Percentiles rank a stretch among this genome's conserved stretches.
These are phyloP conservation scores for Odocoileus virginianus DNA, from an alignment of 2,113 vertebrate genomes.

Conservation along the genomic window DNA sequence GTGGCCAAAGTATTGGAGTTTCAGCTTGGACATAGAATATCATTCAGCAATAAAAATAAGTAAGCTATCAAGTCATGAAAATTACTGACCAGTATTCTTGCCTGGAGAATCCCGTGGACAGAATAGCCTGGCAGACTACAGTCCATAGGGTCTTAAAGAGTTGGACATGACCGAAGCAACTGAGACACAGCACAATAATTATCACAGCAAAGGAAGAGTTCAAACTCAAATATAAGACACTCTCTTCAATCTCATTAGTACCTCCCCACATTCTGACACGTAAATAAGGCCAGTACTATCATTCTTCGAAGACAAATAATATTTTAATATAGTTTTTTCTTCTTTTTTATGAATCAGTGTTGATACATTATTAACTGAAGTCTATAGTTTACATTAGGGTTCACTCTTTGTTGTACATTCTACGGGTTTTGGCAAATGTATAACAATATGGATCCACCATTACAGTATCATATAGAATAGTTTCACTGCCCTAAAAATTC, in stretches of 20 bases:
- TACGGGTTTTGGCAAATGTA: not conserved
- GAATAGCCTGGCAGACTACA: not conserved
- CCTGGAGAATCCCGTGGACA: not conserved
- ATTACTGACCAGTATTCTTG: not conserved
- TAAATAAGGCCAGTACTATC: not conserved
- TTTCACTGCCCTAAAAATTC: not conserved
- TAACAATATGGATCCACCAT: not conserved
- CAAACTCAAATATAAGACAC: not conserved
- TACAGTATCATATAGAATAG: not conserved
- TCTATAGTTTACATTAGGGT: not conserved
- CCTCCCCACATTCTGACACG: not conserved
- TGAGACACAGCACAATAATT: not conserved
- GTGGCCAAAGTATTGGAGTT: not conserved
- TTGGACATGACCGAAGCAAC: not conserved
- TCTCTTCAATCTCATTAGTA: not conserved
- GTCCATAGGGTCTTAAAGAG: not conserved
- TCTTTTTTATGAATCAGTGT: not conserved
- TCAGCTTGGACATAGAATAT: not conserved
- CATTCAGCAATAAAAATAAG: not conserved
- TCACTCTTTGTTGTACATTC: not conserved
- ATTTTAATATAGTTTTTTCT: not conserved
- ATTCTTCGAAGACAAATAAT: not conserved
- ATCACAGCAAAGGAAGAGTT: not conserved
- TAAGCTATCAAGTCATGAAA: not conserved
- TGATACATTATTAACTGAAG: not conserved